Percentiles rank a stretch among this genome's conserved stretches.
phyloP scores from a whole-genome alignment of 2,113 vertebrate species.

The Osmerus mordax region DNA sequence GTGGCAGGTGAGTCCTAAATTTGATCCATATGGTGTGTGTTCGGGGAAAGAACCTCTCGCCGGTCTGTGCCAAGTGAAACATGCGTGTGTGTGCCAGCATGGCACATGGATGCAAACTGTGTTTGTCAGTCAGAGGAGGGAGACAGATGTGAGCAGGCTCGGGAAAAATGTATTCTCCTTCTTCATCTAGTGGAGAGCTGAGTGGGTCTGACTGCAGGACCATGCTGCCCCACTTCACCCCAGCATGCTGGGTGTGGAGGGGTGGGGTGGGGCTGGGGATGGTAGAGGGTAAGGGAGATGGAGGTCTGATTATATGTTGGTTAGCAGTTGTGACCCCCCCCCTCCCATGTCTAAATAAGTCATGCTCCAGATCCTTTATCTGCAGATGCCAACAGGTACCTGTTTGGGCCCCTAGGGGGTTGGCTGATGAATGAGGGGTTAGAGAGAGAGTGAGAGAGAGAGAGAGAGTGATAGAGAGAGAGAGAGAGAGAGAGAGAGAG shows the following conservation, averaged over 20 bases:
- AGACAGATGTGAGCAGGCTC: conserved; percentile 56
- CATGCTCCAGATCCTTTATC: conserved; percentile 64
- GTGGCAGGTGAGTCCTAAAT: conserved; percentile 42
- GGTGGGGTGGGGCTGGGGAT: conserved; percentile 4
- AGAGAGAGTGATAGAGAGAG: not conserved
- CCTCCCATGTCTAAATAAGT: conserved; percentile 53
- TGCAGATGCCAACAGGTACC: conserved; percentile 61
- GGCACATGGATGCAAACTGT: conserved; percentile 34
- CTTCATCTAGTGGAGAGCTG: conserved; percentile 37
- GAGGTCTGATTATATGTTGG: conserved; percentile 24
- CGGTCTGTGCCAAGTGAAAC: conserved; percentile 36
- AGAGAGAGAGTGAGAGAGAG: conserved; percentile 1
- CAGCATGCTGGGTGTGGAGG: conserved; percentile 5
- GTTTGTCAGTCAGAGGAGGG: conserved; percentile 45
- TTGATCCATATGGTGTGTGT: conserved; percentile 39
- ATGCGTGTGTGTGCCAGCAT: conserved; percentile 26
- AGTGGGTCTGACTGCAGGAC: conserved; percentile 57
- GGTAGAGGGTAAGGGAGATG: conserved; percentile 1
- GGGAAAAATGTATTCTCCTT: conserved; percentile 59
- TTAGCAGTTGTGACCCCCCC: conserved; percentile 56
- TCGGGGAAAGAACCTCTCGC: conserved; percentile 26
- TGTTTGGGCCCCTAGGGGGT: conserved; percentile 33
- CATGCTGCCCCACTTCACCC: conserved; percentile 52
- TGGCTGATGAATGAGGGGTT: not conserved
- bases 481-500: conserved; percentile 1